Evolutionary conservation across 2,113 vertebrate genomes (phyloP).

Genomic region (Suricata suricatta): DNA sequence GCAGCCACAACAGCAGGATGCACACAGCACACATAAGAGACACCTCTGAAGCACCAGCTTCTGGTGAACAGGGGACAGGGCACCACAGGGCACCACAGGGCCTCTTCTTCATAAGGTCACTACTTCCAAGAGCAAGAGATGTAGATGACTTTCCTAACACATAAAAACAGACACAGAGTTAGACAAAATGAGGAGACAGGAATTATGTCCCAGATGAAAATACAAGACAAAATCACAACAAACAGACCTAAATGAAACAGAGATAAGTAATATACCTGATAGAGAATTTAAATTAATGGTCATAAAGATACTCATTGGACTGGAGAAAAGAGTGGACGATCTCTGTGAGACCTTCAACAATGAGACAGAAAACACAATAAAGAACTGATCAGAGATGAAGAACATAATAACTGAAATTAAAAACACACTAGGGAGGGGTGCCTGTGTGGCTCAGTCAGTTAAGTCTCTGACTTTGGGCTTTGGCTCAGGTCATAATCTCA

Average conservation of each 20-base stretch:
- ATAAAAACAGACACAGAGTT: neutral
- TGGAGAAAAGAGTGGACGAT: neutral
- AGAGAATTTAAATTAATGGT: neutral
- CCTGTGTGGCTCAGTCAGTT: too few species aligned
- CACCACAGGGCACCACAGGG: neutral
- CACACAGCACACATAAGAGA: neutral
- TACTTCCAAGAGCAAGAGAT: neutral
- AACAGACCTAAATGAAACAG: neutral
- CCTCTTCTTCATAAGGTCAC: neutral
- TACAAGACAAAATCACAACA: neutral
- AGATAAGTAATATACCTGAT: neutral
- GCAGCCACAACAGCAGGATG: neutral
- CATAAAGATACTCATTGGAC: neutral
- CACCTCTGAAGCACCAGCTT: neutral
- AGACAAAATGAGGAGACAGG: neutral
- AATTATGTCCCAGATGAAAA: neutral
- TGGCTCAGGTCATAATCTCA: too few species aligned
- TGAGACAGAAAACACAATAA: neutral
- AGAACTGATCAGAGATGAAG: neutral
- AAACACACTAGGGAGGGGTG: too few species aligned
- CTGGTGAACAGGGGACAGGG: neutral
- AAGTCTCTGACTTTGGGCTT: too few species aligned
- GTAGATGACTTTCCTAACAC: neutral
- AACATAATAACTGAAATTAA: neutral
- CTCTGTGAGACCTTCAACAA: neutral